These are phyloP conservation scores for Cephus nigrinus DNA, from an alignment of 2,888 invertebrate genomes.

Conservation along the genomic window DNA sequence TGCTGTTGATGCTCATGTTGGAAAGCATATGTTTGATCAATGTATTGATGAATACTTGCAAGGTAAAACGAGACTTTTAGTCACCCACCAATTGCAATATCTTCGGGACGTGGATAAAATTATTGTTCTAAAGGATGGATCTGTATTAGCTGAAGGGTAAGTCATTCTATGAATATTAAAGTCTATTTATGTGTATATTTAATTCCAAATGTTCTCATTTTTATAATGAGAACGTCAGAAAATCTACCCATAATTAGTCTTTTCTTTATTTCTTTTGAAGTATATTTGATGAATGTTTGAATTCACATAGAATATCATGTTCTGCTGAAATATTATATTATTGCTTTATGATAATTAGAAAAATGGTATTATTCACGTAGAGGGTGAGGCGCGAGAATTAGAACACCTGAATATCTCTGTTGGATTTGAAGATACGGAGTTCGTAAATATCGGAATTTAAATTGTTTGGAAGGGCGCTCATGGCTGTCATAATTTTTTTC, in stretches of 20 bases:
- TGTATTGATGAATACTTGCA: slow-evolving; percentile 75
- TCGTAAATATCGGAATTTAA: too few relatives aligned
- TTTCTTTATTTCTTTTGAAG: background rate
- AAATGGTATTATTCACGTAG: too few relatives aligned
- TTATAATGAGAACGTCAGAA: background rate
- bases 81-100: slow-evolving; percentile 74
- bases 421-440: too few relatives aligned
- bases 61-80: slow-evolving; percentile 69
- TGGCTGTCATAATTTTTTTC: too few relatives aligned
- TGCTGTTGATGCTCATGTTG: slow-evolving; percentile 94
- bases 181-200: background rate
- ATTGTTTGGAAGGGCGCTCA: too few relatives aligned
- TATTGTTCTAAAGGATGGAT: slow-evolving; percentile 60
- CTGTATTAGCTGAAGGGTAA: slow-evolving; percentile 51
- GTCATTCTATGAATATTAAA: background rate
- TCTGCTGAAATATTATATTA: too few relatives aligned
- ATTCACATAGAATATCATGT: too few relatives aligned
- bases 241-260: background rate
- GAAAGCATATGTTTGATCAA: slow-evolving; percentile 87
- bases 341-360: slow-evolving; percentile 30
- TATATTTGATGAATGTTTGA: background rate
- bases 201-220: background rate
- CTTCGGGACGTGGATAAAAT: slow-evolving; percentile 61
- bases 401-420: too few relatives aligned
- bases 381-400: too few relatives aligned